Evolutionary conservation across 2,888 invertebrate genomes (phyloP), one percentile per base, ranked within the genome.

Genomic region (Timandra comae): DNA sequence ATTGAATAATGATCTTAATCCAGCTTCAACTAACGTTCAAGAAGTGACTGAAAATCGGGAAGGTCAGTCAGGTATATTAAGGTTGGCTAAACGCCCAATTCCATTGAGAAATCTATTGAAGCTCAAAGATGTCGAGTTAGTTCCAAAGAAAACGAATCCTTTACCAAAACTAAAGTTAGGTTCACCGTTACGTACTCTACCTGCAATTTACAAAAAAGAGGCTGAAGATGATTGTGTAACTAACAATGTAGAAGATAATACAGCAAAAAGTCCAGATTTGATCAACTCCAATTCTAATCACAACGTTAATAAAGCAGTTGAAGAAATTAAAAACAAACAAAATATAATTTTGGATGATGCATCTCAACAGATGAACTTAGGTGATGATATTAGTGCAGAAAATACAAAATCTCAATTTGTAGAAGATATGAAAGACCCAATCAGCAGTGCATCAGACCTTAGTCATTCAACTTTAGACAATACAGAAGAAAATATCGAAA

Each of bases 71-170:
- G 7, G 28, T 12, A 2, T 30, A 4, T 32, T 30, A 26, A 30
- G 22, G 7, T 12, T 37, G 0, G 27, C 33, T 9, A 43, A 43
- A n/a, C 24, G 27, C 22, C 58, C 62, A 3, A 24, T 51, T 3
- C 37, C 39, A 22, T 27, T 71, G 7, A 62, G 58, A 43, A 63
- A 64, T 32, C 44, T 71, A 22, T 37, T 68, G 2, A 74, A 75
- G 27, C 46, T 76, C 26, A 67, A 53, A 46, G 74, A 76, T 20
- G 67, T 72, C 4, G 62, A 63, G 20, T 36, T 62, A 1, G 28
- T 62, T 9, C 40, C 40, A 22, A 42, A 38, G 6, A 3, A 16
- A 5, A 6, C 16, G 16, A 38, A 33, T 24, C 19, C 36, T 20
- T 11, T 31, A 10, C 23, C 20, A 13, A 39, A 35, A 11, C 24